Conservation (phyloP, 2,888 invertebrate species). For the Cabera pusaria region DNA sequence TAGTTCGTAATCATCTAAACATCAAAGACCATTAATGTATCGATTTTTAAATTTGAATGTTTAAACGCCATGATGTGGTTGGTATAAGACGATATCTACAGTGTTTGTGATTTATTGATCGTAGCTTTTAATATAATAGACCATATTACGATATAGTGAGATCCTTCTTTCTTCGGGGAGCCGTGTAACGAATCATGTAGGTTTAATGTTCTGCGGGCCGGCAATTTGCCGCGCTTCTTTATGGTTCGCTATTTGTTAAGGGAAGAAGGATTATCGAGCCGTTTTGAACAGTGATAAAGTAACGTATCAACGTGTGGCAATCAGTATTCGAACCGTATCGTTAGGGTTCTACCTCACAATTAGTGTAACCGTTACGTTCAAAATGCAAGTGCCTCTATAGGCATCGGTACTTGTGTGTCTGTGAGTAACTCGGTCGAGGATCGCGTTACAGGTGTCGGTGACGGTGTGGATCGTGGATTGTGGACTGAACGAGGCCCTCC, state of each 20-base stretch:
- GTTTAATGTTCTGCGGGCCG: conserved; percentile 2
- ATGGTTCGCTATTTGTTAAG: not conserved
- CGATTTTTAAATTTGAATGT: conserved; percentile 31
- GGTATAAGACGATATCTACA: conserved; percentile 30
- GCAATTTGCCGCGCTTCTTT: conserved; percentile 11
- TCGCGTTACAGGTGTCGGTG: conserved; percentile 15
- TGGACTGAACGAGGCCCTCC: no score
- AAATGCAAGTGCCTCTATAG: conserved; percentile 34
- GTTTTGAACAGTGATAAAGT: conserved; percentile 18
- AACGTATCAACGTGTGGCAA: conserved; percentile 26
- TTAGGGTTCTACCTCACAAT: conserved; percentile 49
- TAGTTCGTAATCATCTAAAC: conserved; percentile 22
- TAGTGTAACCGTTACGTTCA: conserved; percentile 38
- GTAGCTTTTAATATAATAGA: conserved; percentile 35
- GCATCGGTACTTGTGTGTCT: conserved; percentile 29
- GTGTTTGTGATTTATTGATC: conserved; percentile 33
- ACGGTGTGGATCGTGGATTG: conserved; percentile 15
- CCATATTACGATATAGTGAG: conserved; percentile 23
- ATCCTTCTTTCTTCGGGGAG: conserved; percentile 30
- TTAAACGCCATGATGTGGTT: conserved; percentile 32
- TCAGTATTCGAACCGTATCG: conserved; percentile 42
- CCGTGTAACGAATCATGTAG: conserved; percentile 13
- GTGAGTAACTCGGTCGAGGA: conserved; percentile 21
- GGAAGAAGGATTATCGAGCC: conserved; percentile 18
- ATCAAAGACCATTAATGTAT: conserved; percentile 19